Percentiles rank a stretch among this genome's conserved stretches.
phyloP scores from a whole-genome alignment of 2,797 vertebrate genomes.

The Sternarchorhynchus goeldii region DNA sequence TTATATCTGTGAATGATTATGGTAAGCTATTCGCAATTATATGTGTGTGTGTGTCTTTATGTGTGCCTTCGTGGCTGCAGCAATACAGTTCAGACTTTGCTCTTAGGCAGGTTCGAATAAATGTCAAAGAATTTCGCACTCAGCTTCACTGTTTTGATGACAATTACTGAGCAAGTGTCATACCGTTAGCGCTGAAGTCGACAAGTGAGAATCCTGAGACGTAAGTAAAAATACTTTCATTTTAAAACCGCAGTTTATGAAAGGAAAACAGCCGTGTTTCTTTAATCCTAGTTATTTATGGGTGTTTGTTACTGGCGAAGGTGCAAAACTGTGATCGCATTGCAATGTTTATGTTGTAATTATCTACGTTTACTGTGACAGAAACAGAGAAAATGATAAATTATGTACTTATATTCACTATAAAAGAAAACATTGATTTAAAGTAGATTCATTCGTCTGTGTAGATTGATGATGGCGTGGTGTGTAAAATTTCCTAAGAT shows the following conservation, averaged over 20 bases:
- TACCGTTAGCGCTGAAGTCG: constrained; percentile 10
- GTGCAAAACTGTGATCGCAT: not conserved
- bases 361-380: not conserved
- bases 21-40: constrained; percentile 52
- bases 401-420: no score
- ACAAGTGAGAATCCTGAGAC: constrained; percentile 15
- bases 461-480: not conserved
- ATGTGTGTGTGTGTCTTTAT: constrained; percentile 39
- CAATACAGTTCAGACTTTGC: constrained; percentile 73
- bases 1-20: constrained; percentile 70
- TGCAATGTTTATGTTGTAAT: not conserved
- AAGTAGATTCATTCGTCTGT: not conserved
- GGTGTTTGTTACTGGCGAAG: not conserved
- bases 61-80: constrained; percentile 26
- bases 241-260: not conserved
- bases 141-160: constrained; percentile 40
- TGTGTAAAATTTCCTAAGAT: not conserved
- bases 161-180: constrained; percentile 8
- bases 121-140: constrained; percentile 49
- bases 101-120: constrained; percentile 55
- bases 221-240: constrained; percentile 11
- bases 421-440: no score
- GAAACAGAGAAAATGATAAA: no score
- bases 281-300: not conserved
- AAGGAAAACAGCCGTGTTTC: not conserved